Evolutionary conservation across 2,113 vertebrate species (phyloP), one percentile per base, ranked within the genome.

Genomic region (Lepidothrix coronata): DNA sequence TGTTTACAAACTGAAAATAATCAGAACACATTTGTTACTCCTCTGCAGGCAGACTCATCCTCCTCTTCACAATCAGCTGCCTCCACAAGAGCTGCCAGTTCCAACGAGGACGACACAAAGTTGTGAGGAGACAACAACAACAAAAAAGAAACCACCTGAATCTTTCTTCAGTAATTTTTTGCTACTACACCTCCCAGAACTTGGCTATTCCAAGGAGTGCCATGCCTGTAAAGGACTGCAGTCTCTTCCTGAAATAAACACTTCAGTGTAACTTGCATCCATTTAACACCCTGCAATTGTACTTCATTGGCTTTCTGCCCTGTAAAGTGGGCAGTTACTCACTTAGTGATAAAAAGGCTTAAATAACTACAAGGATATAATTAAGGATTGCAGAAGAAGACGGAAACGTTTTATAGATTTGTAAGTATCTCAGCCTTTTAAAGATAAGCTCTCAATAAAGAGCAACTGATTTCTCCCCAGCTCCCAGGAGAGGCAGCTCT

Each of bases 41-140:
- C 57, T 85, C 66, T 62, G 43, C 93, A 98, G 98, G 87, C 97
- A 65, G 97, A 93, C 61, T 97, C 97, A 54, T 91, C 89, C 17
- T 97, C 96, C 51, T 98, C 98, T 89, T 97, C 97, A 58, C 85
- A 23, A 57, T 98, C 98, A 91, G 87, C 65, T 70, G 93, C 94
- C 39, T 96, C 96, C 46, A 81, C 93, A 54, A 95, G 28, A 76
- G 88, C 84, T 61, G 91, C 94, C 4, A 41, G 33, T 3, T 73
- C 93, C 72, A 88, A 57, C 82, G 35, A 57, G 1, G 96, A 98
- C 12, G 97, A 98, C 51, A 98, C 97, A 3, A 68, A 62, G 77
- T 49, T 98, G 81, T 98, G 90, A 98, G 19, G 35, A 91, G 52
- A 84, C 58, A 81, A 86, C 52, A 77, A 88, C 14, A 76, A 61